These are phyloP conservation scores for Alsophila aescularia DNA, from an alignment of 2,888 invertebrate species.

Conservation along the genomic window DNA sequence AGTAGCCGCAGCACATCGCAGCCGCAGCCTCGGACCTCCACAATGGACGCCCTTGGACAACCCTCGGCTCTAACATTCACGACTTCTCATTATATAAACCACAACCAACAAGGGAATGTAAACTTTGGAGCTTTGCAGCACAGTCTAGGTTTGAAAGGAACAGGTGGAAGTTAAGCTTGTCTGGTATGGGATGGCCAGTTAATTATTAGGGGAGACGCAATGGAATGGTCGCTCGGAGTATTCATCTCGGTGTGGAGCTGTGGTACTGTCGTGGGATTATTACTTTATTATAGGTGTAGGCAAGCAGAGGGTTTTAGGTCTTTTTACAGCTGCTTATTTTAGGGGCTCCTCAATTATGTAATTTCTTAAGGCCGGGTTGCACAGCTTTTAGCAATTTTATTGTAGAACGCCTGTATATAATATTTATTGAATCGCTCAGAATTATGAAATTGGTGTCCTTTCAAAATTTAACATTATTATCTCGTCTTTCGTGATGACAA, in stretches of 20 bases:
- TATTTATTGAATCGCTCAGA: no score
- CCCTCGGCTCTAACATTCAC: conserved; percentile 61
- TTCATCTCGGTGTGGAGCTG: conserved; percentile 40
- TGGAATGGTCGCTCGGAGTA: conserved; percentile 47
- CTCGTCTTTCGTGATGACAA: no score
- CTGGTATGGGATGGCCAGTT: conserved; percentile 38
- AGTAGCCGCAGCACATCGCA: conserved; percentile 32
- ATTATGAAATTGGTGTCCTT: no score
- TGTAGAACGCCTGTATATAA: no score
- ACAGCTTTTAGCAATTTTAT: no score
- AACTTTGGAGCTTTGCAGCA: conserved; percentile 38
- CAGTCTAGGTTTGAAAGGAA: conserved; percentile 32
- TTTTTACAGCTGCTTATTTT: background rate
- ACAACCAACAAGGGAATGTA: conserved; percentile 31
- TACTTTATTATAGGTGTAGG: conserved; percentile 31
- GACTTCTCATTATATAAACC: conserved; percentile 34
- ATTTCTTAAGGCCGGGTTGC: no score
- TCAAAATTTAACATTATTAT: no score
- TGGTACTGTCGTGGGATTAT: conserved; percentile 37
- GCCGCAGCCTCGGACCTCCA: conserved; percentile 55
- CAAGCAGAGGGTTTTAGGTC: background rate
- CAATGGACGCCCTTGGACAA: conserved; percentile 76
- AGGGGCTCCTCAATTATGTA: background rate
- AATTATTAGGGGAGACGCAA: conserved; percentile 56
- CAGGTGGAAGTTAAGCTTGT: conserved; percentile 14